Evolutionary conservation across 2,797 vertebrate species (phyloP).

Genomic region (Emydoidea blandingii): DNA sequence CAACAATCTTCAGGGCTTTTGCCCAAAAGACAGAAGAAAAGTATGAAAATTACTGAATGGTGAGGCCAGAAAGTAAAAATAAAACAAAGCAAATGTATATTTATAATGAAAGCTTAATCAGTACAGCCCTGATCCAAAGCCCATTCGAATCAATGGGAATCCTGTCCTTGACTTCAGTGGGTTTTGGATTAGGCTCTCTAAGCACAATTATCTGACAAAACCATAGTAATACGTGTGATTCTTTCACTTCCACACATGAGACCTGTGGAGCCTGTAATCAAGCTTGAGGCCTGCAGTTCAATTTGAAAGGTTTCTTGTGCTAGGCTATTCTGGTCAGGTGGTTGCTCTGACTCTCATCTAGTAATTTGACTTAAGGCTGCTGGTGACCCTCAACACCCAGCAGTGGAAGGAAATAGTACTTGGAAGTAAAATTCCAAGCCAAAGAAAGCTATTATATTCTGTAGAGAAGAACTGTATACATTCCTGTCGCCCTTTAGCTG

Average conservation of each 20-base stretch:
- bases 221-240: neutral
- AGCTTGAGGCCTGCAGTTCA: neutral
- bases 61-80: neutral
- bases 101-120: neutral
- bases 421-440: neutral
- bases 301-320: neutral
- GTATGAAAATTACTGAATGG: accelerated
- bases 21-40: neutral
- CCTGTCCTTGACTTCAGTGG: neutral
- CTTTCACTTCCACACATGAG: neutral
- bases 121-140: neutral
- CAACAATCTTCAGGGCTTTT: neutral
- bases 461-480: neutral
- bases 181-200: neutral
- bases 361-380: neutral
- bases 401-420: neutral
- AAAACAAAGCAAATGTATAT: neutral
- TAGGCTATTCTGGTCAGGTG: neutral
- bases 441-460: neutral
- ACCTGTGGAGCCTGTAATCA: neutral
- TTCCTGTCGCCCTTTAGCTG: neutral
- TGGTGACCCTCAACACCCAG: neutral
- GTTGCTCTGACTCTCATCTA: neutral
- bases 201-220: neutral
- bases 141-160: neutral